Evolutionary conservation across 2,888 invertebrate species (phyloP), one percentile per base, ranked within the genome.

Genomic region (Troilus luridus): DNA sequence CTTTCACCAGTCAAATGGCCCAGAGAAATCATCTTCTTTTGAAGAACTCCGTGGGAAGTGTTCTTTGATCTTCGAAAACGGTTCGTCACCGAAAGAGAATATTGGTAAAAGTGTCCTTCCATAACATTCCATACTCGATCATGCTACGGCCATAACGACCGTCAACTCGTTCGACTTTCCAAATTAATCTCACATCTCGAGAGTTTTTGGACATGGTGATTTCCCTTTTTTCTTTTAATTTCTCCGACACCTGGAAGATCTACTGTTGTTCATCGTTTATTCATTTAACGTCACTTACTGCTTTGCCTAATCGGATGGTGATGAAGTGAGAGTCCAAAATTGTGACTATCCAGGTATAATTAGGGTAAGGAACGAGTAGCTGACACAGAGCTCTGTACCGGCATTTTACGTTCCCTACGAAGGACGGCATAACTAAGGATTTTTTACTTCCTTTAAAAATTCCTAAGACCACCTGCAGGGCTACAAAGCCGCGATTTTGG

Each of bases 31-130:
- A 85, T 85, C 85, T 58, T 58, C 56, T 21, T 85, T 56, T 85
- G 85, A 85, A 85, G 85, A 85, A 85, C 54, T 85, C 85, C 85
- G 85, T 85, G 85, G 85, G 56, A 85, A 85, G 85, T 56, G 56
- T 14, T 41, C 85, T 85, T 54, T 85, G 56, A 85, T 85, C 85
- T 85, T 85, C 56, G 85, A 58, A 85, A 85, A 85, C 56, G 14
- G 56, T n/a, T 58, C 85, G 11, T 85, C n/a, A n/a, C 41, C n/a
- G n/a, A 56, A 58, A 58, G 85, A 58, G 56, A 85, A 85, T 85
- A 56, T 85, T 21, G 72, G 72, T 77, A 77, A 41, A 54, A 85
- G 56, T 85, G n/a, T 85, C n/a, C 85, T 6, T 5, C 72, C 17
- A 14, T 27, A 72, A 3, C 3, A 54, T 11, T 11, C 85, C 85